phyloP scores from a whole-genome alignment of 1,140 invertebrate species.

The Pantala flavescens region DNA sequence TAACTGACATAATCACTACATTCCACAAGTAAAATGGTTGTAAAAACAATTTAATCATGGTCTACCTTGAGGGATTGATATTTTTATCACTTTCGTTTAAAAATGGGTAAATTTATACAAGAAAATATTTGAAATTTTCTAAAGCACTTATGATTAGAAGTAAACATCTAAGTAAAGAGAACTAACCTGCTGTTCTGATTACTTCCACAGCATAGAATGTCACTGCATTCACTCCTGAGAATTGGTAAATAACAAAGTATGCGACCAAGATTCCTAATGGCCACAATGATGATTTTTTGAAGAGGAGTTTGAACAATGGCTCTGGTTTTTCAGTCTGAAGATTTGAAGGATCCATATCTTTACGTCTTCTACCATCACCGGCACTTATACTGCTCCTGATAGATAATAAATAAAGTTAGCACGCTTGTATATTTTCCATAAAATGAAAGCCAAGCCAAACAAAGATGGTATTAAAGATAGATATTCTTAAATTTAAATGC shows the following conservation, averaged over 20 bases:
- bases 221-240: conserved; percentile 62
- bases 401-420: neutral
- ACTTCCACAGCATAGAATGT: conserved; percentile 49
- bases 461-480: no score
- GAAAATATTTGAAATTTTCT: no score
- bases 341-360: neutral
- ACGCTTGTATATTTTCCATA: neutral
- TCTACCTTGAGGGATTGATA: no score
- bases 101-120: no score
- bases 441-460: neutral
- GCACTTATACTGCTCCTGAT: neutral
- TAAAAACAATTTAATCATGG: no score
- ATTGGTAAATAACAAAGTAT: conserved; percentile 63
- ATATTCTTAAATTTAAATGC: no score
- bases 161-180: no score
- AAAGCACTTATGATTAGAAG: no score
- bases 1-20: no score
- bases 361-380: neutral
- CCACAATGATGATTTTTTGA: conserved; percentile 48
- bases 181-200: neutral
- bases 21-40: no score
- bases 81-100: no score
- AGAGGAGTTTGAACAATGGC: neutral
- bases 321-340: neutral
- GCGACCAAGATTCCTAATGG: conserved; percentile 51